These are phyloP conservation scores for Anabacerthia variegaticeps DNA, from an alignment of 2,797 vertebrate species.

Conservation along the genomic window DNA sequence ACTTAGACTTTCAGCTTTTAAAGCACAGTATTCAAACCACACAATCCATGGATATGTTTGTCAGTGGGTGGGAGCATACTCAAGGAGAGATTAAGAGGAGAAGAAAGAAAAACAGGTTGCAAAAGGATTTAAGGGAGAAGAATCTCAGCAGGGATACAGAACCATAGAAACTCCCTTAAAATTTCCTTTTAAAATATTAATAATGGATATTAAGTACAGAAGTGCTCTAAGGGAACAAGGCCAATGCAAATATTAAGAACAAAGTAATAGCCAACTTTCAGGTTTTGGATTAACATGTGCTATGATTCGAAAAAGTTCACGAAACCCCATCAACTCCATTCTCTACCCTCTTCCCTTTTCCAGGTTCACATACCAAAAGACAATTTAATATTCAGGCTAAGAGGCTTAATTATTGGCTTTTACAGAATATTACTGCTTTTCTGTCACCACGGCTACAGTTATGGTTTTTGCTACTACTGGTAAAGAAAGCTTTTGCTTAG, in stretches of 20 bases:
- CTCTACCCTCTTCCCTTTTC: background rate
- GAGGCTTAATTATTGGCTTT: background rate
- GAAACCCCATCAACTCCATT: background rate
- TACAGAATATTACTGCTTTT: background rate
- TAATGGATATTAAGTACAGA: background rate
- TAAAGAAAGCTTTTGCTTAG: background rate
- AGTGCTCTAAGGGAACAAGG: background rate
- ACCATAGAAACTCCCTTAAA: background rate
- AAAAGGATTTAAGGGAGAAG: background rate
- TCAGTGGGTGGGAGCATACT: fast-evolving
- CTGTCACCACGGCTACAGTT: background rate
- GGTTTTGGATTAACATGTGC: background rate
- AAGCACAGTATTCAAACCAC: background rate
- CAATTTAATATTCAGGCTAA: background rate
- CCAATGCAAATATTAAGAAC: background rate
- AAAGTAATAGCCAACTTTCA: background rate
- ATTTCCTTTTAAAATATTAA: background rate
- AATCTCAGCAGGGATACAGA: background rate
- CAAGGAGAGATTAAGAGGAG: background rate
- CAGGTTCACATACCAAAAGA: background rate
- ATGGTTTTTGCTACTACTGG: background rate
- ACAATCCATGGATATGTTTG: background rate
- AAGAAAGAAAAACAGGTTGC: background rate
- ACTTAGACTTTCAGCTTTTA: background rate
- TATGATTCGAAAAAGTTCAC: background rate